phyloP scores from a whole-genome alignment of 2,113 vertebrate genomes.

The Cyprinus carpio region DNA sequence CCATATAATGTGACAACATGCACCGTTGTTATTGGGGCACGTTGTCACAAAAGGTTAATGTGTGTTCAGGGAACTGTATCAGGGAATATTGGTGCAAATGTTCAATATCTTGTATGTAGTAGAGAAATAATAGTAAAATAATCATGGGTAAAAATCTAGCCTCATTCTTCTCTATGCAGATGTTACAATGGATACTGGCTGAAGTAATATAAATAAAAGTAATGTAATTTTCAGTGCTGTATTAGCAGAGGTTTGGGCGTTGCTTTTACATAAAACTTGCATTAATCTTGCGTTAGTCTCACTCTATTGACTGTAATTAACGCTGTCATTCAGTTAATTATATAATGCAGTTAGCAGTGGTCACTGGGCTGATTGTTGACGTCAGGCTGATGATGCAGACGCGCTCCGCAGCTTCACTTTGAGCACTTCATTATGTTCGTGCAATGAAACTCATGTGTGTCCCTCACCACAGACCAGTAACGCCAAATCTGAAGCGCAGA shows the following conservation, averaged over 20 bases:
- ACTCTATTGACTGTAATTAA: no score
- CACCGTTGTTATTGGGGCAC: not conserved
- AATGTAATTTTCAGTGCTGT: no score
- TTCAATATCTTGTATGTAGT: not conserved
- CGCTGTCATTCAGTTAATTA: no score
- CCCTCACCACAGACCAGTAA: not conserved
- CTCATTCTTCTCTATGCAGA: no score
- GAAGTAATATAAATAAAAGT: no score
- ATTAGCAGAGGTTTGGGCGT: no score
- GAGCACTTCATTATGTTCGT: constrained; percentile 11
- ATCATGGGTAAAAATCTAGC: no score
- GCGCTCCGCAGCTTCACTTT: constrained; percentile 36
- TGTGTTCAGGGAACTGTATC: not conserved
- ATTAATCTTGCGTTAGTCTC: no score
- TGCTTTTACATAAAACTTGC: no score
- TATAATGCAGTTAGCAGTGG: no score
- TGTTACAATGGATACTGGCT: not conserved
- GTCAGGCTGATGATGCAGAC: constrained; percentile 39
- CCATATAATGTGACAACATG: not conserved
- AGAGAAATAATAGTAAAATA: no score
- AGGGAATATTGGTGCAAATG: not conserved
- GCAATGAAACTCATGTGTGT: not conserved
- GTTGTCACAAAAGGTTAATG: not conserved
- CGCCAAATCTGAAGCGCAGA: not conserved
- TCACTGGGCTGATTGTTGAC: constrained; percentile 25